Conservation (phyloP, 2,888 invertebrate species). For the Harpagoxenus sublaevis region DNA sequence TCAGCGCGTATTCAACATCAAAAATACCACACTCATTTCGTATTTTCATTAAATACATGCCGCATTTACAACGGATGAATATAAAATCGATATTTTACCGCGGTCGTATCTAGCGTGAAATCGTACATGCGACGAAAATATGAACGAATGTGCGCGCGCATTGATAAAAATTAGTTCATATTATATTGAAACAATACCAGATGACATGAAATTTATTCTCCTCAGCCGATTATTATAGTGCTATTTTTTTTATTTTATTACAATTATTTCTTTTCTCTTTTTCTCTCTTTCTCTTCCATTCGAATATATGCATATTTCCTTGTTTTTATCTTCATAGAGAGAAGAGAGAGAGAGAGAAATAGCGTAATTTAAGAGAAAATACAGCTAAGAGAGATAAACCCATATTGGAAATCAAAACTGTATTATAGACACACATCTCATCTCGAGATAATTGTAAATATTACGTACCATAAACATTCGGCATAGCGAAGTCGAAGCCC, state of each 20-base stretch:
- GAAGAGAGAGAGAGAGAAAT: neutral
- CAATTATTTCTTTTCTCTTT: neutral
- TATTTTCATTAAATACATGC: neutral
- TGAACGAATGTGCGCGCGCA: neutral
- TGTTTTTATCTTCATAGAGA: neutral
- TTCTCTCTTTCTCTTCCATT: neutral
- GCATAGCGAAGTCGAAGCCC: neutral
- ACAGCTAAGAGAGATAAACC: neutral
- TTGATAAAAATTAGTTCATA: slow-evolving; percentile 18
- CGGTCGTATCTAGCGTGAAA: neutral
- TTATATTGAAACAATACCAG: neutral
- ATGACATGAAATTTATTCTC: neutral
- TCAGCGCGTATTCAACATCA: neutral
- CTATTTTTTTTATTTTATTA: neutral
- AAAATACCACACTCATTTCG: slow-evolving; percentile 10
- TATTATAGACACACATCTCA: neutral
- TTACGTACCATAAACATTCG: slow-evolving; percentile 25
- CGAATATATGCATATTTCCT: neutral
- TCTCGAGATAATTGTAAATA: neutral
- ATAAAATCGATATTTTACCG: slow-evolving; percentile 15
- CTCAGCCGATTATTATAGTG: neutral
- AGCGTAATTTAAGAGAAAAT: neutral
- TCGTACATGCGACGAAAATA: neutral
- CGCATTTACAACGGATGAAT: neutral
- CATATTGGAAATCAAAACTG: neutral